These are phyloP conservation scores for Stichodactyla helianthus DNA, from an alignment of 64 coral and sea anemone species.

Conservation along the genomic window DNA sequence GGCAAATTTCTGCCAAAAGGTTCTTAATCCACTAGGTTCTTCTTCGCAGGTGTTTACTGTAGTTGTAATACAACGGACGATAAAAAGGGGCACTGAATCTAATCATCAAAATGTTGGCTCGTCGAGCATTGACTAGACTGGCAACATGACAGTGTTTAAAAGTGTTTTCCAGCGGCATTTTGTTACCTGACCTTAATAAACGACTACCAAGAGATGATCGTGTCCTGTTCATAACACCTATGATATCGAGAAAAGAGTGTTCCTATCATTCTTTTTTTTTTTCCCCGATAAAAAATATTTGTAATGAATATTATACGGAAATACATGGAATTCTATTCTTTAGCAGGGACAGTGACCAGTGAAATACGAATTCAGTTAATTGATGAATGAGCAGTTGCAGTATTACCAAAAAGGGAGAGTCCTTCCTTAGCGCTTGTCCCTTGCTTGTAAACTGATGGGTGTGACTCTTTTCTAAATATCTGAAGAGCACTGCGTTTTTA, in stretches of 20 bases:
- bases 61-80: no score
- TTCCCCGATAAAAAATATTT: not conserved
- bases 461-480: conserved; percentile 93
- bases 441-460: conserved; percentile 90
- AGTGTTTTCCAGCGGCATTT: not conserved
- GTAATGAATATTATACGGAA: no score
- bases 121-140: no score
- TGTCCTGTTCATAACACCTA: conserved; percentile 89
- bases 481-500: conserved; percentile 69
- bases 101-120: no score
- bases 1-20: no score
- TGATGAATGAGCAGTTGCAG: not conserved
- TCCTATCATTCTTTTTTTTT: not conserved
- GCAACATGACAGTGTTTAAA: no score
- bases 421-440: conserved; percentile 88
- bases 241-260: not conserved
- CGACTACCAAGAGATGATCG: conserved; percentile 76
- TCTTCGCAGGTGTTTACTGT: no score
- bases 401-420: conserved; percentile 89
- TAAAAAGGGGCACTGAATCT: no score
- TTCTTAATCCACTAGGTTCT: no score
- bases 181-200: conserved; percentile 64
- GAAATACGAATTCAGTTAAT: no score
- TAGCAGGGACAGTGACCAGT: no score
- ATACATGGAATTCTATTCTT: no score